Percentiles rank a stretch among this genome's conserved stretches.
Conservation (phyloP, 2,113 vertebrate genomes). For the Synodontis membranacea region DNA sequence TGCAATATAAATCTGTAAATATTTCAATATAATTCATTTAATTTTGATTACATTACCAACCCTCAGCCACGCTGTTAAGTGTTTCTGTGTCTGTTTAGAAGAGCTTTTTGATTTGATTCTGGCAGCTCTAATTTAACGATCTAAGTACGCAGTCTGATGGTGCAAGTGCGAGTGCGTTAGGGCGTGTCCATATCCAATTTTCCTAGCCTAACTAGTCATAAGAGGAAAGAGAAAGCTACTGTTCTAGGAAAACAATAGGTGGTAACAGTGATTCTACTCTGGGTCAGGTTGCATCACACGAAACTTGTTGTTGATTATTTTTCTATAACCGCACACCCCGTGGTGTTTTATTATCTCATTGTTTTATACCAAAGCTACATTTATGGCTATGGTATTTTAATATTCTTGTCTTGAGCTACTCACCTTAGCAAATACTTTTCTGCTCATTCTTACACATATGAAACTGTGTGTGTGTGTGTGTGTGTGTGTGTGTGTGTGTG, state of each 20-base stretch:
- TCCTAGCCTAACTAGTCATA: too few relatives aligned
- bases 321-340: background rate
- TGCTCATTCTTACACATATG: background rate
- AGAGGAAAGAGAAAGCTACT: background rate
- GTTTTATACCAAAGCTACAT: background rate
- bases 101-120: background rate
- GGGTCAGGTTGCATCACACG: background rate
- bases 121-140: background rate
- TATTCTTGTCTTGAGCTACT: background rate
- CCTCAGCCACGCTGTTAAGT: background rate
- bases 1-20: background rate
- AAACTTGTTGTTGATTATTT: background rate
- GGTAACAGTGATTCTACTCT: background rate
- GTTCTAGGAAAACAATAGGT: background rate
- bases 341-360: background rate
- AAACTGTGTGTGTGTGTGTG: background rate
- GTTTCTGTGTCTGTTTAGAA: background rate
- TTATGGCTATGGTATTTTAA: background rate
- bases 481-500: constrained; percentile 22
- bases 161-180: too few relatives aligned
- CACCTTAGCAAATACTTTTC: background rate
- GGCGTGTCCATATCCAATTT: too few relatives aligned
- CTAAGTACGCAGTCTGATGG: too few relatives aligned
- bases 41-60: background rate
- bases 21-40: background rate